Evolutionary conservation across 2,888 invertebrate genomes (phyloP).

Genomic region (Nebria salina): DNA sequence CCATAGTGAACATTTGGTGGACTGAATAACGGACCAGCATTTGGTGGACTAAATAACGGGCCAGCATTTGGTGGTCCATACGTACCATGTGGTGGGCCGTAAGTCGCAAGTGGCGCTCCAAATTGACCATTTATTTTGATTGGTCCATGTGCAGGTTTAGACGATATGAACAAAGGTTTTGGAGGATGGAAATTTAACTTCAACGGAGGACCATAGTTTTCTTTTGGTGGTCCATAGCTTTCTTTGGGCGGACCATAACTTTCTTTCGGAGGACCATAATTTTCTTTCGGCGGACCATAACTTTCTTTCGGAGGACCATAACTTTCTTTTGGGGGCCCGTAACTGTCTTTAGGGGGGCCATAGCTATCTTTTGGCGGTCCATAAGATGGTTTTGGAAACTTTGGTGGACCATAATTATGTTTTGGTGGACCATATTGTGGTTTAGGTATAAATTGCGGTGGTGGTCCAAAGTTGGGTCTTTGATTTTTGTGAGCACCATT

Average conservation of each 20-base stretch:
- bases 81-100: slow-evolving; percentile 52
- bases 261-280: slow-evolving; percentile 52
- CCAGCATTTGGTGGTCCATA: slow-evolving; percentile 52
- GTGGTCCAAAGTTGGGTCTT: slow-evolving; percentile 63
- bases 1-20: slow-evolving; percentile 56
- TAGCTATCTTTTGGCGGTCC: slow-evolving; percentile 61
- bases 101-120: slow-evolving; percentile 44
- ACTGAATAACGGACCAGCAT: slow-evolving; percentile 37
- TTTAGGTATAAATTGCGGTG: slow-evolving; percentile 59
- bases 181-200: slow-evolving; percentile 59
- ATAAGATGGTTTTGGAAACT: slow-evolving; percentile 55
- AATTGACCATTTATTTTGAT: slow-evolving; percentile 37
- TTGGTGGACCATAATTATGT: slow-evolving; percentile 56
- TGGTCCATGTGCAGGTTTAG: slow-evolving; percentile 63
- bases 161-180: slow-evolving; percentile 57
- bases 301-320: slow-evolving; percentile 52
- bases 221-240: slow-evolving; percentile 50
- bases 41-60: slow-evolving; percentile 40
- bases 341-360: slow-evolving; percentile 58
- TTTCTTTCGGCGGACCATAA: slow-evolving; percentile 55
- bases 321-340: slow-evolving; percentile 54
- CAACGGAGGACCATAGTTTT: slow-evolving; percentile 44
- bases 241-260: slow-evolving; percentile 57
- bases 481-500: slow-evolving; percentile 57
- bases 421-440: slow-evolving; percentile 55